Percentiles rank a stretch among this genome's conserved stretches.
Evolutionary conservation across 2,888 invertebrate species (phyloP).

Genomic region (Idaea straminata): DNA sequence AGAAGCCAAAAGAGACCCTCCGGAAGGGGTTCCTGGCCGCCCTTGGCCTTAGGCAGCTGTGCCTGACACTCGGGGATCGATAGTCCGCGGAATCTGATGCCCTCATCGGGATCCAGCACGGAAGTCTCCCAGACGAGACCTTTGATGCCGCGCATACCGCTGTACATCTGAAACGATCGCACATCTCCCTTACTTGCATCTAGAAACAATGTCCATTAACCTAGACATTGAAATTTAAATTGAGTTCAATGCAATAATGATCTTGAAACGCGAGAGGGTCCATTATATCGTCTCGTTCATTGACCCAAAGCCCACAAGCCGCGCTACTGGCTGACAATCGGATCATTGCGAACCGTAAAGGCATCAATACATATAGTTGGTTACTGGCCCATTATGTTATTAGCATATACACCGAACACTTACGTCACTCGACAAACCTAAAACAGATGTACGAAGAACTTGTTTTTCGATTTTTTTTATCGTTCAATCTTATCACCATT

Average conservation of each 20-base stretch:
- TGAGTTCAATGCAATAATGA: conserved; percentile 13
- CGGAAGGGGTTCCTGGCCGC: conserved; percentile 86
- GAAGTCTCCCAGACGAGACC: conserved; percentile 97
- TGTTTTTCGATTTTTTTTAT: not conserved
- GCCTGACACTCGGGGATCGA: conserved; percentile 92
- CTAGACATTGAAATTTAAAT: conserved; percentile 27
- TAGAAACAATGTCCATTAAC: not conserved
- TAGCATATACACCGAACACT: not conserved
- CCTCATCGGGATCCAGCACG: conserved; percentile 96
- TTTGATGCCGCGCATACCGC: conserved; percentile 98
- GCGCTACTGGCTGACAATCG: not conserved
- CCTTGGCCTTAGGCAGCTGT: conserved; percentile 84
- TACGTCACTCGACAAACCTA: not conserved
- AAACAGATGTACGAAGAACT: not conserved
- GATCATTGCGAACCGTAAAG: conserved; percentile 10
- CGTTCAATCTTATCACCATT: not conserved
- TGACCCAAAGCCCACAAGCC: conserved; percentile 20
- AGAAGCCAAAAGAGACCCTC: conserved; percentile 91
- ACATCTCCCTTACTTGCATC: not conserved
- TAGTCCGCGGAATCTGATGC: conserved; percentile 95
- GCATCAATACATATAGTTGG: not conserved
- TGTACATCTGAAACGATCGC: conserved; percentile 84
- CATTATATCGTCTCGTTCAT: conserved; percentile 24
- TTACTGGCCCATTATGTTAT: not conserved
- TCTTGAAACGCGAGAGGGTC: conserved; percentile 29